Evolutionary conservation across 2,797 vertebrate genomes (phyloP), one percentile per base, ranked within the genome.

Genomic region (Semotilus atromaculatus): DNA sequence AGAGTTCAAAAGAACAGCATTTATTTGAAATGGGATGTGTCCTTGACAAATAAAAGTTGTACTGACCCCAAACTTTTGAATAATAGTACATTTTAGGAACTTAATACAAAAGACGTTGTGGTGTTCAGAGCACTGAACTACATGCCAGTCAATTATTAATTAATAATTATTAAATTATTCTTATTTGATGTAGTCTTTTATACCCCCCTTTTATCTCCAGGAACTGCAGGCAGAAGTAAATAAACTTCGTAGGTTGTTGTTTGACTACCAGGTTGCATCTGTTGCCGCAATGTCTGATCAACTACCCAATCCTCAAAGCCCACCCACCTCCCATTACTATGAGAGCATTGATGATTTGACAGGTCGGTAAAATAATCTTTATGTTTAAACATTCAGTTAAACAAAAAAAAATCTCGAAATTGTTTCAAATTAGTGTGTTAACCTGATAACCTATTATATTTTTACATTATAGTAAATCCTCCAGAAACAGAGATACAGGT

Each of bases 401-500:
- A 16, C 23, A 4, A 64, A 34, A 55, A 62, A n/a, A n/a, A n/a
- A n/a, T n/a, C 74, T 26, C 7, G 1, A 53, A 53, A 10, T 31
- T 21, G 2, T 48, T 7, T n/a, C 4, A 4, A 34, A 53, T 55
- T 1, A 31, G 21, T 7, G 31, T 14, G 43, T 64, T 71, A 72
- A 62, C 48, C 21, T 58, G 18, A 34, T 38, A 26, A 72, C 31
- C n/a, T 62, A 13, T 75, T 26, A 53, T 74, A 73, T 79, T 51
- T 66, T 16, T 74, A 21, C 48, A 26, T 26, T 48, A 58, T 86
- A 93, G 94, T 0, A 2, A 45, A 5, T 23, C 34, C 34, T 31
- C 23, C 40, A 81, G 80, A 48, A 18, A 29, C 31, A 68, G 88
- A 83, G 2, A 91, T 89, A 26, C 72, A 66, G 94, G 89, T 91